Base-by-base conservation (phyloP, 2,113 vertebrate species). In the Petromus typicus region DNA sequence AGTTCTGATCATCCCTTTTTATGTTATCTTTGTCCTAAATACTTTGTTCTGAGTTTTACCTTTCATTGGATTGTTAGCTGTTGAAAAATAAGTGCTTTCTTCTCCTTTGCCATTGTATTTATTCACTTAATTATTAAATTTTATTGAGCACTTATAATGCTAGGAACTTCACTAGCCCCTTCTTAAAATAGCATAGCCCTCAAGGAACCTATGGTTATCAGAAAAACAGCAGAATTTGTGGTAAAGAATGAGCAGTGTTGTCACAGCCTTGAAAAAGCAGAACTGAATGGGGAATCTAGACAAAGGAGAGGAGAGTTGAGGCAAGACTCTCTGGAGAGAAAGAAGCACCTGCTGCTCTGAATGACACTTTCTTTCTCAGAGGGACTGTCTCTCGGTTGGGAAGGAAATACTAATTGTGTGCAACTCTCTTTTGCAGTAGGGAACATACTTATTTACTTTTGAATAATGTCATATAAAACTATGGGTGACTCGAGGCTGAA, bases 41-140 rank as follows among this genome's bases (percentile, higher is more conserved):
- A 23, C 43, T 88, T 93, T 30, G 32, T 82, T 94, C 89, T 37
- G 82, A 92, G 64, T 80, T 37, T 80, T 85, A 48, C 61, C 13
- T 3, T 30, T 71, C 23, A 6, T 48, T 67, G n/a, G 57, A 79
- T 91, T 73, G 64, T 87, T 54, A 76, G 83, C 45, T 79, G 45
- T 45, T 66, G 73, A 84, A 64, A 12, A 64, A n/a, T 51, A 79
- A 12, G 18, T 37, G 27, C 1, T 80, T 89, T 43, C 27, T 27
- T 88, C 12, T 16, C n/a, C 63, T 94, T 92, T 75, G 40, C 71
- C 32, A 54, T 91, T 32, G 25, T 83, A 80, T 43, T 51, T 37
- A 66, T 75, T 66, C 23, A 82, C 51, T 86, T 86, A 73, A 34
- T 85, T 48, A 67, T 63, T 73, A 86, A 81, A 66, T 75, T 95